Conservation (phyloP, 1,140 invertebrate genomes). For the Hycleus phaleratus region DNA sequence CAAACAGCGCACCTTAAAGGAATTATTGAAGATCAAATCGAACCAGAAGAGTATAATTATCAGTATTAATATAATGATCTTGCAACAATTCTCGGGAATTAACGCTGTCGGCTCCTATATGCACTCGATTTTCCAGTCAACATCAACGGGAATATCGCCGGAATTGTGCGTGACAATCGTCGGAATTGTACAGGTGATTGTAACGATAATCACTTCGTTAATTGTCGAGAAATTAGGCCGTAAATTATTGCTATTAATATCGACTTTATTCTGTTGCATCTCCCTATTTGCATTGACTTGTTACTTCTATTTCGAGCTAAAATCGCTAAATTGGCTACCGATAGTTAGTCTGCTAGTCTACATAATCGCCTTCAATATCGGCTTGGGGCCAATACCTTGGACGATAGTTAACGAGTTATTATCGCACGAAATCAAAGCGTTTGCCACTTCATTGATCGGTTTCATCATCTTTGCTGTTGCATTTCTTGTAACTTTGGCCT, state of each 20-base stretch:
- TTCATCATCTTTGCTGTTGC: constrained; percentile 66
- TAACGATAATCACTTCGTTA: constrained; percentile 57
- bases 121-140: constrained; percentile 57
- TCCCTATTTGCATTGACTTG: constrained; percentile 26
- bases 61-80: constrained; percentile 57
- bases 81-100: constrained; percentile 71
- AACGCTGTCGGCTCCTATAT: constrained; percentile 79
- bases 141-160: constrained; percentile 49
- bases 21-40: constrained; percentile 31
- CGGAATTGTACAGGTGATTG: constrained; percentile 60
- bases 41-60: constrained; percentile 53
- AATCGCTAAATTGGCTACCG: constrained; percentile 32
- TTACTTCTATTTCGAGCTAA: constrained; percentile 34
- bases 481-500: constrained; percentile 72
- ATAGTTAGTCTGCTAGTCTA: constrained; percentile 26
- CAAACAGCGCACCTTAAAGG: constrained; percentile 37
- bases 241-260: constrained; percentile 59
- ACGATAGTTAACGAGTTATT: constrained; percentile 77
- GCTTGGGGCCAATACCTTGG: constrained; percentile 77
- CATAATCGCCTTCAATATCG: constrained; percentile 37
- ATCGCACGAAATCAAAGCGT: constrained; percentile 62
- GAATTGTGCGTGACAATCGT: constrained; percentile 67
- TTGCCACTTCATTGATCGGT: constrained; percentile 64
- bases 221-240: constrained; percentile 68
- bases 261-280: constrained; percentile 51